Conservation (phyloP, 2,888 invertebrate species). For the Pollenia amentaria region DNA sequence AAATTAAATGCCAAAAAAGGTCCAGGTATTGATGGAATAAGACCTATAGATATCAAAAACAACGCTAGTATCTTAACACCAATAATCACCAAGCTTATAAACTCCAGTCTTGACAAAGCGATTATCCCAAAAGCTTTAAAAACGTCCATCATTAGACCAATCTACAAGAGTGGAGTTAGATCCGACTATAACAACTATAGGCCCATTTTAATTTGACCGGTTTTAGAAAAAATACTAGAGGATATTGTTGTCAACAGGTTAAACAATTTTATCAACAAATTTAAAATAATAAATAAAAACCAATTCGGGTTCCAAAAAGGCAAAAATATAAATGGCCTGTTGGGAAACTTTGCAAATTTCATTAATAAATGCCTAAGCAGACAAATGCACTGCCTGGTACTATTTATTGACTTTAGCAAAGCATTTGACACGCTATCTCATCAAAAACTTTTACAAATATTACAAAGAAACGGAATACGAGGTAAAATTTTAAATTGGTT, state of each 20-base stretch:
- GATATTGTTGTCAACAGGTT: background rate
- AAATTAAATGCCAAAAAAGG: background rate
- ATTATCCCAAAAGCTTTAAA: background rate
- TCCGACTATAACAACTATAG: background rate
- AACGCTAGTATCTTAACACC: background rate
- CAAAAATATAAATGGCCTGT: conserved; percentile 39
- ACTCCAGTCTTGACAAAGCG: background rate
- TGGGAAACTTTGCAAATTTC: conserved; percentile 13
- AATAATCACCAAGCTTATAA: background rate
- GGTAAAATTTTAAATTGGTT: conserved; percentile 16
- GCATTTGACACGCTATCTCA: conserved; percentile 23
- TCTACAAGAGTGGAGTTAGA: background rate
- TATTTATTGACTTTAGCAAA: conserved; percentile 45
- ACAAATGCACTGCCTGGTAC: background rate
- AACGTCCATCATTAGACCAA: background rate
- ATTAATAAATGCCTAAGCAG: background rate
- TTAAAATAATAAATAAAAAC: conserved; percentile 8
- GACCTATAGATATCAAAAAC: conserved; percentile 3
- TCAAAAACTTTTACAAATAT: too few species aligned
- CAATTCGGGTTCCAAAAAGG: conserved; percentile 21
- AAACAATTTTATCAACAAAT: background rate
- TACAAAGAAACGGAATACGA: conserved; percentile 24
- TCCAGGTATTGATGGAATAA: background rate
- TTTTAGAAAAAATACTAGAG: background rate
- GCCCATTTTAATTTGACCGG: background rate